Percentiles rank a stretch among this genome's conserved stretches.
Conservation (phyloP, 2,113 vertebrate genomes). For the Amazona guildingii region DNA sequence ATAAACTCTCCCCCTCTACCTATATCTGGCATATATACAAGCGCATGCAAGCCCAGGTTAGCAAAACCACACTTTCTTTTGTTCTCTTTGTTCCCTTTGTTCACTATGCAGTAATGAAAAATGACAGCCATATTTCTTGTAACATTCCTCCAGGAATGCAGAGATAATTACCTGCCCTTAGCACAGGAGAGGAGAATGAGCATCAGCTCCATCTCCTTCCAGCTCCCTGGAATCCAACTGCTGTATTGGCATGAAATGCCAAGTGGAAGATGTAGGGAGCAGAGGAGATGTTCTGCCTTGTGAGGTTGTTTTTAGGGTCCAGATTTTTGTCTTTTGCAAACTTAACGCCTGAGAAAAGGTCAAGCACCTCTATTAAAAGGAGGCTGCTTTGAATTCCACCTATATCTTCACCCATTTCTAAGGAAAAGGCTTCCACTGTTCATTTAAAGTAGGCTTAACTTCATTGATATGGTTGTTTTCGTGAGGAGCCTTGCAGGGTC, state of each 20-base stretch:
- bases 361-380: not conserved
- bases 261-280: not conserved
- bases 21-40: not conserved
- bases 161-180: slow-evolving; percentile 65
- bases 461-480: not conserved
- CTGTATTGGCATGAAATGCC: rapidly evolving
- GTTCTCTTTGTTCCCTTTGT: slow-evolving; percentile 71
- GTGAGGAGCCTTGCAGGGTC: not conserved
- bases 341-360: not conserved
- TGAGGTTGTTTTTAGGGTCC: not conserved
- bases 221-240: not conserved
- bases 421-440: not conserved
- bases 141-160: slow-evolving; percentile 65
- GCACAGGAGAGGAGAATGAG: not conserved
- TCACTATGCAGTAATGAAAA: slow-evolving; percentile 55
- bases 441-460: not conserved
- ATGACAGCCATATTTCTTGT: slow-evolving; percentile 67
- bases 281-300: not conserved
- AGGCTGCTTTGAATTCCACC: not conserved
- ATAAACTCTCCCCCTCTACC: not conserved
- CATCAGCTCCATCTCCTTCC: not conserved
- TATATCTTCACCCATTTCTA: rapidly evolving
- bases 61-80: slow-evolving; percentile 43
- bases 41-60: not conserved
- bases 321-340: not conserved